Evolutionary conservation across 2,797 vertebrate species (phyloP).

Genomic region (Tokudaia muenninki): DNA sequence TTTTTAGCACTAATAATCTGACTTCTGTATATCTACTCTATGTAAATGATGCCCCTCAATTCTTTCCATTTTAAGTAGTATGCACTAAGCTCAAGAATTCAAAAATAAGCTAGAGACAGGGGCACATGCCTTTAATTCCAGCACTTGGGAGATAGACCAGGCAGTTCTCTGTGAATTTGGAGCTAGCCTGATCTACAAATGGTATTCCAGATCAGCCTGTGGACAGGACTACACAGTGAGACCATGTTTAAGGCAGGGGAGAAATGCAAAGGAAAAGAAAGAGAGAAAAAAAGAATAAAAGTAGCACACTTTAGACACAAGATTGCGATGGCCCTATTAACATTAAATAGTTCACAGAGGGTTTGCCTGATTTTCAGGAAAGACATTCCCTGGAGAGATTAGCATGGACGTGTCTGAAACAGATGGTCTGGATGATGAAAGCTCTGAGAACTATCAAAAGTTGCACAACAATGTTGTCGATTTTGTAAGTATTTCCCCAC

Average conservation of each 20-base stretch:
- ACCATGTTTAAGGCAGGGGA: not conserved
- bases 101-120: not conserved
- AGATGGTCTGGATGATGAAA: rapidly evolving
- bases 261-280: not conserved
- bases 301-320: not conserved
- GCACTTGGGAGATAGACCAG: not conserved
- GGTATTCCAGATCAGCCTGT: not conserved
- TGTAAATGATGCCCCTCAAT: not conserved
- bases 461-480: rapidly evolving
- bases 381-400: conserved; percentile 64
- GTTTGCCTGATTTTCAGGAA: conserved; percentile 83
- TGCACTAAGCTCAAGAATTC: not conserved
- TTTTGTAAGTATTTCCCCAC: conserved; percentile 84
- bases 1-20: not conserved
- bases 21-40: not conserved
- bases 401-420: rapidly evolving
- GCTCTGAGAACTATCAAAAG: rapidly evolving
- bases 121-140: not conserved
- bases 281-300: not conserved
- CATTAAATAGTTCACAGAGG: conserved; percentile 26
- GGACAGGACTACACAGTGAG: not conserved
- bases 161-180: not conserved
- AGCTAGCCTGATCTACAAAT: not conserved
- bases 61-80: conserved; percentile 37
- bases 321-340: not conserved